These are phyloP conservation scores for Agelas oroides DNA, from an alignment of 37 sponge, comb jelly and placozoan species.

Conservation along the genomic window DNA sequence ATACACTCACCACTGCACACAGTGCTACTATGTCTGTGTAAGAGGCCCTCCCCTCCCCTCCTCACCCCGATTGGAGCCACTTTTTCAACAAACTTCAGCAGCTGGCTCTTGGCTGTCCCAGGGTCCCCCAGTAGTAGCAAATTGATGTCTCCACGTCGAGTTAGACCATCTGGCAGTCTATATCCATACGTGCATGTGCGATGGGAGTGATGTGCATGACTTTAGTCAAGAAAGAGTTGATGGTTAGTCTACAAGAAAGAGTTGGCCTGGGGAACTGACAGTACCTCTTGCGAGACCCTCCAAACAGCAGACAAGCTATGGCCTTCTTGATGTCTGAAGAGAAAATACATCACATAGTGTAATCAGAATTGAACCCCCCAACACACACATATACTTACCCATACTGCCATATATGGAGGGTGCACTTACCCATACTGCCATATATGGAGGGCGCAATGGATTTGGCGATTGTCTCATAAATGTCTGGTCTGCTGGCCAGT, in stretches of 20 bases:
- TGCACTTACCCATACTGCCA: constrained; percentile 87
- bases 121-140: constrained; percentile 97
- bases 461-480: constrained; percentile 79
- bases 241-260: no score
- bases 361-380: background rate
- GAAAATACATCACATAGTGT: background rate
- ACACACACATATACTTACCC: background rate
- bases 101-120: constrained; percentile 99
- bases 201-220: no score
- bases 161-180: constrained; percentile 96
- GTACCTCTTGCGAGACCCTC: constrained; percentile 92
- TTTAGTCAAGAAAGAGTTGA: no score
- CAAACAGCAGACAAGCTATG: constrained; percentile 95
- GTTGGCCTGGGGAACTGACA: no score
- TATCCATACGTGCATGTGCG: background rate
- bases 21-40: background rate
- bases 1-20: no score
- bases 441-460: constrained; percentile 97
- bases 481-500: constrained; percentile 85
- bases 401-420: constrained; percentile 97
- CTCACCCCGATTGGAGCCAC: constrained; percentile 97
- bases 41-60: constrained; percentile 1
- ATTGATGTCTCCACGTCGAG: constrained; percentile 98
- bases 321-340: constrained; percentile 97
- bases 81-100: constrained; percentile 99